Evolutionary conservation across 2,797 vertebrate genomes (phyloP), one percentile per base, ranked within the genome.

Genomic region (Urosaurus nigricauda): DNA sequence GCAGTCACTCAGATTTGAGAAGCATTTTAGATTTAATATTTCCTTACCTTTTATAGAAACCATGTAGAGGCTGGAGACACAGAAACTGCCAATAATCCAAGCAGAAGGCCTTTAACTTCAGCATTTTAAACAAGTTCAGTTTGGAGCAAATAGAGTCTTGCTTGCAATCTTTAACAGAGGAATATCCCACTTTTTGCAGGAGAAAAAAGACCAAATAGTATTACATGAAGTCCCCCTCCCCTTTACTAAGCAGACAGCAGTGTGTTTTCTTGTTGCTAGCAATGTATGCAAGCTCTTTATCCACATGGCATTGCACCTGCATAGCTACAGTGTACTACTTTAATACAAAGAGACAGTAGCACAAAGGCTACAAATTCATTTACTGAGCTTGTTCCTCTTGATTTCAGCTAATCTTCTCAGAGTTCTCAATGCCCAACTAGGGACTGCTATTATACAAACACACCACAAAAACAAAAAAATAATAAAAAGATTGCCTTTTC

Each of bases 61-160:
- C 98, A 12, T 98, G 97, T 87, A 98, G 97, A 79, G 98, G 98
- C 96, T 99, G 98, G 21, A 99, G 97, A 96, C 99, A 99, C 87
- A 99, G 97, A 93, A 99, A 98, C 96, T 98, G 98, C 98, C 98
- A 99, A 96, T 99, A 99, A 98, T 99, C 99, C 98, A 99, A 96
- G 97, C 99, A 99, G 93, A 99, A 98, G 75, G 98, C 97, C 97
- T 99, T 99, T 90, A 99, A 96, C 97, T 98, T 99, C 97, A 99
- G 95, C 99, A 99, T 99, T 95, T 95, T 98, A 93, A 56, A 74
- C 79, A 3, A 68, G 87, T 87, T 40, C 87, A 17, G 2, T 77
- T 32, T 47, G 93, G 91, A 84, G 94, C 83, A 0, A 86, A 71
- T 77, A 24, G 47, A 83, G 73, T 71, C 63, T 63, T 53, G 68